Evolutionary conservation across 1,140 invertebrate species (phyloP), one percentile per base, ranked within the genome.

Genomic region (Drosophila sucinea): DNA sequence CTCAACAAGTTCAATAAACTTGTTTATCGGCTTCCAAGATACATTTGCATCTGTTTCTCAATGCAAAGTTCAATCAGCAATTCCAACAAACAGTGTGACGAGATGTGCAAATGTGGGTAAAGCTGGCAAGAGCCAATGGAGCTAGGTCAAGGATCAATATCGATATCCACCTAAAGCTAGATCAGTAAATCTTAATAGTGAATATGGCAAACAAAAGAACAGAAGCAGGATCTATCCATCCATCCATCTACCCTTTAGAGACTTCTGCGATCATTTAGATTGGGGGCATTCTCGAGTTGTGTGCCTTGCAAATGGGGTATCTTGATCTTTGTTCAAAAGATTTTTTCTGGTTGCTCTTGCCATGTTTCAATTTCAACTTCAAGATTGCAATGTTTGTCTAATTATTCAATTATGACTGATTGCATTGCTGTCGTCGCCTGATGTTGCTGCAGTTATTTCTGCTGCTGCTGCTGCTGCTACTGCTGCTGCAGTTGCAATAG

Each of bases 1-100:
- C 57, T 54, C 73, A 75, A 72, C 82, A 85, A 85, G 83, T 85
- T 82, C 82, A 86, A 79, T 85, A 85, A 85, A 85, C 82, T 85
- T 78, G 79, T 85, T 85, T 81, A 51, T 62, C 69, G 64, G 60
- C 44, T 47, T 47, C 67, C 66, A 47, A 70, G 56, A 70, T 72
- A 66, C 51, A 38, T 60, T 60, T 38, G 33, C 32, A 40, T 10
- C 33, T 62, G 70, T 73, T 35, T 25, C 27, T 35, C n/a, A 35
- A 51, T 25, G 44, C 23, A 51, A 51, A 51, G 44, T 51, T 51
- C 44, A 51, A 25, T 27, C 2, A 47, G 44, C 17, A 44, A 17
- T 44, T 44, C 35, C 35, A 44, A 33, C 5, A 33, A 17, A 5
- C 11, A 17, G 40, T n/a, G 40, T 4, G 40, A 17, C 1, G 5